phyloP scores from a whole-genome alignment of 2,888 invertebrate genomes.

The Trichogramma evanescens region DNA sequence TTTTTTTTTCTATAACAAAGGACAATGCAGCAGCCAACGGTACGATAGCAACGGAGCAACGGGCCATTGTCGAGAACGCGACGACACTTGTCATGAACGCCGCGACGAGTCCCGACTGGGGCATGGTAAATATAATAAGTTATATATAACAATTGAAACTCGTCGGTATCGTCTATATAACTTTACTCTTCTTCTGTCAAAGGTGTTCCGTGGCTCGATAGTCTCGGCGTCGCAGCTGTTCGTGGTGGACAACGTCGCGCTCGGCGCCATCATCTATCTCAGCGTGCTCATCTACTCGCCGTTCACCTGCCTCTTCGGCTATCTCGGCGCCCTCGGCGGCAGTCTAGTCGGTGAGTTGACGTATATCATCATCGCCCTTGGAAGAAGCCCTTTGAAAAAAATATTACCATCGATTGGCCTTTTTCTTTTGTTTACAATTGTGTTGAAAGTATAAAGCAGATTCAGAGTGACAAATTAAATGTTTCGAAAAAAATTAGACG shows the following conservation, averaged over 20 bases:
- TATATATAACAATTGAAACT: not conserved
- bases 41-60: slow-evolving; percentile 17
- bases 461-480: too few species aligned
- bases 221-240: slow-evolving; percentile 46
- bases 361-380: too few species aligned
- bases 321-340: slow-evolving; percentile 42
- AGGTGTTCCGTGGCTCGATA: slow-evolving; percentile 45
- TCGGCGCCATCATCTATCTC: slow-evolving; percentile 43
- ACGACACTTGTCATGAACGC: slow-evolving; percentile 22
- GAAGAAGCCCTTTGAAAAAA: too few species aligned
- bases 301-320: slow-evolving; percentile 39
- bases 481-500: too few species aligned
- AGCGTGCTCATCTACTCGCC: slow-evolving; percentile 47
- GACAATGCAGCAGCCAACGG: slow-evolving; percentile 32
- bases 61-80: slow-evolving; percentile 25
- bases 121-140: slow-evolving; percentile 35
- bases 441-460: too few species aligned
- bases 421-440: too few species aligned
- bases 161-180: not conserved
- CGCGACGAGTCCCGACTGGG: slow-evolving; percentile 35
- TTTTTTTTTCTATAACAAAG: slow-evolving; percentile 18
- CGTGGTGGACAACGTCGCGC: slow-evolving; percentile 40
- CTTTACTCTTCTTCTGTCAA: slow-evolving; percentile 8
- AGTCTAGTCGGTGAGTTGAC: slow-evolving; percentile 40
- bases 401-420: too few species aligned